Evolutionary conservation across 1,140 invertebrate genomes (phyloP).

Genomic region (Heliconius melpomene): DNA sequence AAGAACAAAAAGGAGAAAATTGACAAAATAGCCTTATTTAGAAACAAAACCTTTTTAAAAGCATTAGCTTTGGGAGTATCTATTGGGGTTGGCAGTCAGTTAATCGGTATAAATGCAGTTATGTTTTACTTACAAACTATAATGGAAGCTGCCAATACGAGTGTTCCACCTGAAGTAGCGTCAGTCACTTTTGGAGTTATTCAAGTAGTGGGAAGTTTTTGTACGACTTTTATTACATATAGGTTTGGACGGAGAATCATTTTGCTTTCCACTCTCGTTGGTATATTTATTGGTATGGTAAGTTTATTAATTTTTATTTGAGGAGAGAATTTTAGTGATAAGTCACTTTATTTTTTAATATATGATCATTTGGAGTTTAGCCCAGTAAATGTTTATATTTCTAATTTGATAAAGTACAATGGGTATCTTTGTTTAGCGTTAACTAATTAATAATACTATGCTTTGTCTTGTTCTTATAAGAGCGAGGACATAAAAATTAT

Average conservation of each 20-base stretch:
- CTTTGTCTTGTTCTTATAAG: no score
- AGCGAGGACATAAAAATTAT: no score
- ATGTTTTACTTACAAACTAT: conserved; percentile 37
- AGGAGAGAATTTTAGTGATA: no score
- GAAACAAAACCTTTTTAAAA: conserved; percentile 23
- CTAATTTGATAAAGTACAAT: no score
- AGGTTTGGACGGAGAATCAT: conserved; percentile 25
- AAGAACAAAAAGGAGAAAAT: conserved; percentile 19
- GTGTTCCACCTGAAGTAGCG: conserved; percentile 26
- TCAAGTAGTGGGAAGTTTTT: conserved; percentile 23
- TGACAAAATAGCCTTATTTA: conserved; percentile 19
- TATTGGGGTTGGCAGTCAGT: conserved; percentile 7
- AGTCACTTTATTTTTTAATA: no score
- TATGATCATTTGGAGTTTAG: no score
- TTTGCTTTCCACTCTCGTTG: conserved; percentile 20
- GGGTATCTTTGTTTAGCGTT: no score
- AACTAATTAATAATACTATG: no score
- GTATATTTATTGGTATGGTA: conserved; percentile 33
- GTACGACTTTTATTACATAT: conserved; percentile 2
- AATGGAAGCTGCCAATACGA: conserved; percentile 28
- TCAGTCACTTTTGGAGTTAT: conserved; percentile 32
- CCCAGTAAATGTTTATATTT: no score
- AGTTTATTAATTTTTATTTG: neutral
- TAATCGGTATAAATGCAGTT: conserved; percentile 28
- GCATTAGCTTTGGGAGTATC: conserved; percentile 16